Evolutionary conservation across 2,113 vertebrate genomes (phyloP), one percentile per base, ranked within the genome.

Genomic region (Phrynosoma blainvillii): DNA sequence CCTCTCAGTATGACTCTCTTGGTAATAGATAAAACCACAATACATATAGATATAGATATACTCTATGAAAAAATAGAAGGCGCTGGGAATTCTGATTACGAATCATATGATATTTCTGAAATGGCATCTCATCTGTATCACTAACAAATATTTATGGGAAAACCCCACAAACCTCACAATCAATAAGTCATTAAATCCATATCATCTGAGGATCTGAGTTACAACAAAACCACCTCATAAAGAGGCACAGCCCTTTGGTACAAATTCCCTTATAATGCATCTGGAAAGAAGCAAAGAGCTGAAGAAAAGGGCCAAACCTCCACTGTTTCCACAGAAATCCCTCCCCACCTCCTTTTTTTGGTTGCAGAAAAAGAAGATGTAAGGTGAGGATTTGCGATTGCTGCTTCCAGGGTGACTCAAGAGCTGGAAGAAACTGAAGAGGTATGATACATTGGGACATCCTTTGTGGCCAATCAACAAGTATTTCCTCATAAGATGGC

Each of bases 21-120:
- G n/a, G 20, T 40, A 83, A 78, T 84, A 77, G 73, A 88, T 88
- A 84, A 88, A 88, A 88, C 36, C 70, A 30, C 77, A 81, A 77
- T 70, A 83, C 68, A 36, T 82, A 82, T 74, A 83, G 71, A 56
- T 79, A 82, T 47, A 74, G 54, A 87, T 73, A 62, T 79, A 89
- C 62, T 89, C 88, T 89, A 71, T 89, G 88, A 77, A 86, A 89
- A 89, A 89, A 82, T 76, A 77, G 79, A 86, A 86, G 47, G 84
- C 11, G 79, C 79, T 13, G 30, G 79, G 88, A 86, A 78, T 82
- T 77, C 88, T 82, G 47, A 42, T 68, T n/a, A 20, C 27, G 73
- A 89, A 89, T 86, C 14, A 66, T 66, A 68, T 77, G 79, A 82
- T 47, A 82, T 82, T 82, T 59, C 87, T 68, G 47, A 86, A 71